Base-by-base conservation (phyloP, 2,113 vertebrate species). In the Cervus canadensis region DNA sequence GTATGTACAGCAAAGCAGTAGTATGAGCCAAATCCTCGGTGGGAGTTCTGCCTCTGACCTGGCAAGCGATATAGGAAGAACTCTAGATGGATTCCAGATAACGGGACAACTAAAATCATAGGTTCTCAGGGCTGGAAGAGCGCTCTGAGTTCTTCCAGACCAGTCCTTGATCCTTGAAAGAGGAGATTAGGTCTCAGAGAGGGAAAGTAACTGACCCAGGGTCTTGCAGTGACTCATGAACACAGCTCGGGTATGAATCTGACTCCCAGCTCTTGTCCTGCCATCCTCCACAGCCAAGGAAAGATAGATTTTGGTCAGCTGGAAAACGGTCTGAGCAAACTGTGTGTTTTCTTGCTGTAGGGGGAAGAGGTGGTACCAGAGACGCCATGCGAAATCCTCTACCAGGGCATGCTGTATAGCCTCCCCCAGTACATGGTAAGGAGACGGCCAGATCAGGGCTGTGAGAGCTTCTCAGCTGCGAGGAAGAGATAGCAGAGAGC, bases 341-440 rank as follows among this genome's bases (percentile, higher is more conserved):
- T 45, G 23, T 90, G 52, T 89, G 43, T 71, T 95, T 90, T 95
- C 71, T 84, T 84, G 19, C 52, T 96, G 7, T 10, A 99, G 99
- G 99, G 99, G 10, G 99, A 99, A 94, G 99, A 99, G 97, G 99
- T 99, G 10, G 99, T 99, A 43, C 99, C 99, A 67, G 99, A 99
- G 98, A 99, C 99, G 0, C 99, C 99, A 0, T 98, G 99, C 71
- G 99, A 99, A 98, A 98, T 99, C 33, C 95, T 99, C 64, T 99
- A 99, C 88, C 98, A 99, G 96, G 99, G 99, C 15, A 99, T 99
- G 99, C 95, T 99, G 83, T 99, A 99, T 79, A 99, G 99, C 93
- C 99, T 99, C 87, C 99, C 99, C 13, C 99, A 99, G 98, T 99
- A 99, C 54, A 99, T 99, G 99, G 99, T 99, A 98, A 99, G 99